These are phyloP conservation scores for Neomonachus schauinslandi DNA, from an alignment of 2,113 vertebrate species.

Conservation along the genomic window DNA sequence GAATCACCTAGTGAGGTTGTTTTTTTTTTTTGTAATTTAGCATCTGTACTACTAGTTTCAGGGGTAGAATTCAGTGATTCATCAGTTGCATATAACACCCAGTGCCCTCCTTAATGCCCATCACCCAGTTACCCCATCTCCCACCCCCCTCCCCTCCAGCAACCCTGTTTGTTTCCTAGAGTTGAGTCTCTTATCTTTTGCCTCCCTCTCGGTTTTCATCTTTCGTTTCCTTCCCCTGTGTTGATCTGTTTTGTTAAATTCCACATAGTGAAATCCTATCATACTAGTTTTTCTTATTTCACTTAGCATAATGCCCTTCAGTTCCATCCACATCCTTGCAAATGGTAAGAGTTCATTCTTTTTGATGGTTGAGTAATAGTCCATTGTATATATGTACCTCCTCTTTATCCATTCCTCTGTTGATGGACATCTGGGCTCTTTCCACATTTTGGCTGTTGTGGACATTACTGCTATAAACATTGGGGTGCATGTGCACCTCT, in stretches of 20 bases:
- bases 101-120: background rate
- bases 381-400: too few species aligned
- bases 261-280: background rate
- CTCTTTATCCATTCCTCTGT: too few species aligned
- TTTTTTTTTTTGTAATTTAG: background rate
- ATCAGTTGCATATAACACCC: background rate
- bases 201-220: background rate
- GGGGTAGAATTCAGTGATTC: background rate
- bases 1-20: background rate
- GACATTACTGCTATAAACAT: background rate
- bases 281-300: background rate
- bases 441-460: background rate
- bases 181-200: background rate
- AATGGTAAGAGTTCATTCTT: background rate
- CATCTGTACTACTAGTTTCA: background rate
- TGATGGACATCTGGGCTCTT: background rate
- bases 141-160: background rate
- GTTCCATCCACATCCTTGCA: background rate
- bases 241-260: background rate
- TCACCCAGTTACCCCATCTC: background rate
- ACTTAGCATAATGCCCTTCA: background rate
- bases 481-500: background rate
- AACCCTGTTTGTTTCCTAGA: background rate
- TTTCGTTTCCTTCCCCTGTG: too few species aligned
- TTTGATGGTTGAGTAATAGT: background rate